Evolutionary conservation across 1,140 invertebrate genomes (phyloP).

Genomic region (Ganaspis sp.): DNA sequence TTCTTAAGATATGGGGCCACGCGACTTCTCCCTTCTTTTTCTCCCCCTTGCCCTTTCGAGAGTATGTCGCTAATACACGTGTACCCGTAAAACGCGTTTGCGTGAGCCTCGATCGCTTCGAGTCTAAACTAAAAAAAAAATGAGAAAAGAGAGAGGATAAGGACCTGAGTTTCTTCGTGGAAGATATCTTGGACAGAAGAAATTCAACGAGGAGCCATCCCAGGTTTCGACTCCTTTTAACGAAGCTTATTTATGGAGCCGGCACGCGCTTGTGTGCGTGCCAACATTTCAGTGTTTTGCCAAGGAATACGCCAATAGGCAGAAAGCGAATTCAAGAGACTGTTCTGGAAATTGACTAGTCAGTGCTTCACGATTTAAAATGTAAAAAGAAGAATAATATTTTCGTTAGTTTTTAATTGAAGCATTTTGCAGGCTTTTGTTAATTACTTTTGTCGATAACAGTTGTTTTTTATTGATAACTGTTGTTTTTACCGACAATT

Average conservation of each 20-base stretch:
- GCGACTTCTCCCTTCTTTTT: constrained; percentile 65
- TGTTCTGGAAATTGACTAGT: not conserved
- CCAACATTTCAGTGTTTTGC: not conserved
- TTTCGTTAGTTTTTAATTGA: no score
- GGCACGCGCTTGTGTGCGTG: constrained; percentile 43
- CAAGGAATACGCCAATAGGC: not conserved
- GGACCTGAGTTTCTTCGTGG: constrained; percentile 25
- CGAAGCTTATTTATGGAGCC: constrained; percentile 55
- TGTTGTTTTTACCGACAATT: no score
- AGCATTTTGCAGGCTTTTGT: no score
- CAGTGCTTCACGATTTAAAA: no score
- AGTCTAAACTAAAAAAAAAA: constrained; percentile 13
- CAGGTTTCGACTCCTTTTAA: constrained; percentile 52
- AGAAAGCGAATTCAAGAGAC: not conserved
- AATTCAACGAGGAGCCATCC: constrained; percentile 38
- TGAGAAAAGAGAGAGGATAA: constrained; percentile 21
- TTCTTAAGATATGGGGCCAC: constrained; percentile 71
- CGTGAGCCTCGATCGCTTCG: constrained; percentile 44
- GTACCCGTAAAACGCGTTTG: constrained; percentile 53
- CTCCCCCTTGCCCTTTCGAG: constrained; percentile 3
- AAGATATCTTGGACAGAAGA: constrained; percentile 29
- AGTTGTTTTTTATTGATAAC: no score
- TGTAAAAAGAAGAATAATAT: no score
- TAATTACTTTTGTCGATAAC: no score
- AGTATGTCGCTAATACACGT: constrained; percentile 36